These are phyloP conservation scores for Xiphophorus birchmanni DNA, from an alignment of 2,797 vertebrate genomes.

Conservation along the genomic window DNA sequence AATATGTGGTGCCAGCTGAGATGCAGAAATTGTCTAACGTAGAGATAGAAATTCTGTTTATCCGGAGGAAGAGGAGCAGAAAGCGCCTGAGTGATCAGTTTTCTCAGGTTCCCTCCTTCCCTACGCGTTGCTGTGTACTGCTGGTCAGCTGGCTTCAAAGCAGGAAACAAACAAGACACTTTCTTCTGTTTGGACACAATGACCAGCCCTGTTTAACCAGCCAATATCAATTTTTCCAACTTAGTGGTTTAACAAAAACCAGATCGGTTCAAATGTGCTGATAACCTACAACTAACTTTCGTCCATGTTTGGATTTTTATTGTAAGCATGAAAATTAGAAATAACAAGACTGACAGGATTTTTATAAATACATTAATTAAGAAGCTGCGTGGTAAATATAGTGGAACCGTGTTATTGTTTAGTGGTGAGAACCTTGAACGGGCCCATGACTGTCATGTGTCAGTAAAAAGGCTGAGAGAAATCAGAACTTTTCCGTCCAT, in stretches of 20 bases:
- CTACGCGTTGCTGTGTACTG: background rate
- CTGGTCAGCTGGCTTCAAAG: background rate
- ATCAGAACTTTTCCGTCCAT: conserved; percentile 32
- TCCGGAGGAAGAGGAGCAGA: background rate
- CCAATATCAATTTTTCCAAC: background rate
- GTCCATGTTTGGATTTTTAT: background rate
- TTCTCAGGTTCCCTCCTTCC: background rate
- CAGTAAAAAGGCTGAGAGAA: conserved; percentile 20
- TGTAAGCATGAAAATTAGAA: background rate
- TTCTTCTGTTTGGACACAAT: background rate
- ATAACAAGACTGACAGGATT: background rate
- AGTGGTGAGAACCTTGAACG: background rate
- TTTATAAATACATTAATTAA: background rate
- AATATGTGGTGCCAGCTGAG: background rate
- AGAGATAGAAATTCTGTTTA: background rate
- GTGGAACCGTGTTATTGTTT: background rate
- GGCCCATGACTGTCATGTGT: background rate
- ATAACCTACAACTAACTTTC: background rate
- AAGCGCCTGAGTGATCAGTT: background rate
- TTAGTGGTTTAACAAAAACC: background rate
- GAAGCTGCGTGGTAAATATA: background rate
- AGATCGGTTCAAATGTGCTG: background rate
- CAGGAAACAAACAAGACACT: background rate
- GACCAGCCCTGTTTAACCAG: background rate
- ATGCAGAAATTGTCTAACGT: background rate